A percentile compares a stretch with the other conserved stretches of the same genome.
Evolutionary conservation across 1,140 invertebrate genomes (phyloP).

Genomic region (Lutraria rhynchaena): DNA sequence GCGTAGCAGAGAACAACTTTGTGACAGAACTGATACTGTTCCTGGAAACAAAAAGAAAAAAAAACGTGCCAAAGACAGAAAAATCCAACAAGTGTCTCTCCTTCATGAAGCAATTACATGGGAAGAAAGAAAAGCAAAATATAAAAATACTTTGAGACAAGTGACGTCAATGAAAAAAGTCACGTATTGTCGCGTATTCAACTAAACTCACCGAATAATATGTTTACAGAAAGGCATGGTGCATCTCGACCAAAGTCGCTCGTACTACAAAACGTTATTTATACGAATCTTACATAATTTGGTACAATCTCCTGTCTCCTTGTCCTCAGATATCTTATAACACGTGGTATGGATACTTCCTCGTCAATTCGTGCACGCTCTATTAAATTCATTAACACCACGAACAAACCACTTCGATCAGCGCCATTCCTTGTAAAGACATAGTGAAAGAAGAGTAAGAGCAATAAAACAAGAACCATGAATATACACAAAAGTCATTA

Average conservation of each 20-base stretch:
- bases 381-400: not conserved
- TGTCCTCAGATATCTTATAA: slow-evolving; percentile 11
- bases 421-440: slow-evolving; percentile 22
- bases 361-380: not conserved
- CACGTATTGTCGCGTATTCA: not conserved
- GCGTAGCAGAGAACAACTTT: not conserved
- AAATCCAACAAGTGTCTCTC: not conserved
- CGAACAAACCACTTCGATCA: slow-evolving; percentile 24
- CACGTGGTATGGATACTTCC: slow-evolving; percentile 19
- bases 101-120: not conserved
- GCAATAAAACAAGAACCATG: no score
- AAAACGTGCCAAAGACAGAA: not conserved
- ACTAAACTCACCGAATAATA: not conserved
- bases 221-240: not conserved
- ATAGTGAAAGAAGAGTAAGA: no score
- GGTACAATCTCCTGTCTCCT: slow-evolving; percentile 35
- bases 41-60: slow-evolving; percentile 11
- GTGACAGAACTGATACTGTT: slow-evolving; percentile 35
- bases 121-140: not conserved
- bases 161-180: not conserved
- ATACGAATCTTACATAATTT: slow-evolving; percentile 28
- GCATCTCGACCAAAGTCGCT: not conserved
- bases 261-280: not conserved
- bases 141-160: not conserved
- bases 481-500: no score